Base-by-base conservation (phyloP, 2,797 vertebrate genomes). In the Pseudotriccus pelzelni region DNA sequence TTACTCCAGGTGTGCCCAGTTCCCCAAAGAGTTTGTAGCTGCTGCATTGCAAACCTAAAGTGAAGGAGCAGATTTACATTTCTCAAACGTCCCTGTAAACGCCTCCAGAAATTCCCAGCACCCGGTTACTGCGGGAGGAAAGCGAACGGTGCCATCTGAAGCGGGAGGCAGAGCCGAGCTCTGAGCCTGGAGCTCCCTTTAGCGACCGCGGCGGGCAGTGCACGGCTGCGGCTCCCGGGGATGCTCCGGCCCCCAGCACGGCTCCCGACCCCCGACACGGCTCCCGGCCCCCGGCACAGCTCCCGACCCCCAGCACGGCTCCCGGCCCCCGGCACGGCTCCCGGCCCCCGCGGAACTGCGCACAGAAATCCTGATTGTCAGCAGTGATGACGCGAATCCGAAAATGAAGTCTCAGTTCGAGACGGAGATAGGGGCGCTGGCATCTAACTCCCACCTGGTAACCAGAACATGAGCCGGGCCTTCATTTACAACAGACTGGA, bases 111-210 rank as follows among this genome's bases (percentile, higher is more conserved):
- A 88, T 87, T 86, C 85, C 53, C 5, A 14, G 60, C 43, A 15
- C 25, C 60, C 22, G 24, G 69, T 39, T 44, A 46, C 77, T 5
- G 46, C 32, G 56, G 50, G 68, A 77, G 62, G 64, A 39, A 41
- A 49, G 56, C 7, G 18, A 41, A 2, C 2, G 12, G n/a, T 3
- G 55, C 3, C 30, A 8, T 14, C 18, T 5, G 5, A 7, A 22
- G 27, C 0, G 19, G 12, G 10, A 27, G 50, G 18, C 20, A 12
- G 47, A 4, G 24, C 47, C 43, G 37, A 94, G 96, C 41, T 13
- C 64, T 77, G 91, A 87, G 89, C 95, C 94, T 97, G 94, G 97
- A 97, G 97, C 84, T 94, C 97, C 98, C 56, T 95, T 32, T 18
- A 90, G 98, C 97, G 98, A 43, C 3, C 0, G 14, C 47, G 10